These are phyloP conservation scores for Heteractis magnifica DNA, from an alignment of 92 coral and sea anemone genomes.

Conservation along the genomic window DNA sequence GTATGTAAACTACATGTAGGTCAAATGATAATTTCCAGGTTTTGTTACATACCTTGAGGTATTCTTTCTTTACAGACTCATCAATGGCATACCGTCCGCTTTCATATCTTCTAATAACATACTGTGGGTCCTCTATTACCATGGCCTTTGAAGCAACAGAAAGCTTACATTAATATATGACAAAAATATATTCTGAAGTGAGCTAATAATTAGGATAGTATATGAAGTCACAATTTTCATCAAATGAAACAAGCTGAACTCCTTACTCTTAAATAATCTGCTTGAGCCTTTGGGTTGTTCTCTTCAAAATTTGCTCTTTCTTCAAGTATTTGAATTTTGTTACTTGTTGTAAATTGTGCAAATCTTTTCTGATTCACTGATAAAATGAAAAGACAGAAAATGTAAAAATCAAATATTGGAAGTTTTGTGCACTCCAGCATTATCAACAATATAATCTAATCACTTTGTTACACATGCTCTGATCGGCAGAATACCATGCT, in stretches of 20 bases:
- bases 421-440: neutral
- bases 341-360: conserved; percentile 56
- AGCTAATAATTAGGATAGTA: neutral
- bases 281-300: conserved; percentile 80
- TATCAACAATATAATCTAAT: neutral
- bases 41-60: conserved; percentile 57
- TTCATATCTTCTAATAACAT: conserved; percentile 91
- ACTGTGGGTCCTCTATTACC: conserved; percentile 84
- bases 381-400: neutral
- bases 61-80: conserved; percentile 80
- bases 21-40: too few relatives aligned
- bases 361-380: conserved; percentile 51
- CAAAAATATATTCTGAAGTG: too few relatives aligned
- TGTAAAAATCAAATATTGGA: neutral
- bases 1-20: too few relatives aligned
- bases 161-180: neutral
- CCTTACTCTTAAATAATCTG: conserved; percentile 88
- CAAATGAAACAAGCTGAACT: neutral
- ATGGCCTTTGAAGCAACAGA: conserved; percentile 54
- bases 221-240: neutral
- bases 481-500: too few relatives aligned
- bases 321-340: conserved; percentile 80
- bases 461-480: neutral
- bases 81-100: conserved; percentile 85
- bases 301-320: conserved; percentile 85